Conservation (phyloP, 2,113 vertebrate species). For the Corythaixoides concolor region DNA sequence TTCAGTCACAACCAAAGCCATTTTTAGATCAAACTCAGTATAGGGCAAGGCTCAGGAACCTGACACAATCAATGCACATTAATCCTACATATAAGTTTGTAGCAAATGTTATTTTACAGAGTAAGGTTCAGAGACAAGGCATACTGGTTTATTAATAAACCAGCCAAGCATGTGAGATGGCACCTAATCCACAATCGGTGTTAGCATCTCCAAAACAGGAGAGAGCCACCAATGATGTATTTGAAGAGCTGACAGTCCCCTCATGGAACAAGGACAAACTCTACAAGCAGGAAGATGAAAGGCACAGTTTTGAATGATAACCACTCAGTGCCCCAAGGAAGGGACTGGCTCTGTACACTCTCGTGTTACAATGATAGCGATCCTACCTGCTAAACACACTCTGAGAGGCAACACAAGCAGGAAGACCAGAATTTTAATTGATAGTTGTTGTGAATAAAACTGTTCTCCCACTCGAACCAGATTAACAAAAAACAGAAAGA, state of each 20-base stretch:
- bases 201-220: not conserved
- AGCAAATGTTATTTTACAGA: not conserved
- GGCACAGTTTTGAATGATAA: not conserved
- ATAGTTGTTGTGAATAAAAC: not conserved
- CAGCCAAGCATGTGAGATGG: not conserved
- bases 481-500: not conserved
- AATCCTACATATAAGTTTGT: not conserved
- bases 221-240: not conserved
- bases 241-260: not conserved
- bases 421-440: not conserved
- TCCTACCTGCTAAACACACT: not conserved
- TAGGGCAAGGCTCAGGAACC: not conserved
- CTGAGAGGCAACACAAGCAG: not conserved
- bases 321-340: accelerated
- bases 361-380: not conserved
- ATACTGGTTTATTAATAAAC: not conserved
- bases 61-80: not conserved
- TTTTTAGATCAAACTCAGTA: not conserved
- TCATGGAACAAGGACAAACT: not conserved
- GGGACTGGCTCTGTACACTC: not conserved
- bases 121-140: not conserved
- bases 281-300: not conserved
- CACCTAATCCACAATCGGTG: not conserved
- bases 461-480: not conserved
- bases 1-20: not conserved